Conservation (phyloP, 2,797 vertebrate genomes). For the Schizothorax lantsangensis region DNA sequence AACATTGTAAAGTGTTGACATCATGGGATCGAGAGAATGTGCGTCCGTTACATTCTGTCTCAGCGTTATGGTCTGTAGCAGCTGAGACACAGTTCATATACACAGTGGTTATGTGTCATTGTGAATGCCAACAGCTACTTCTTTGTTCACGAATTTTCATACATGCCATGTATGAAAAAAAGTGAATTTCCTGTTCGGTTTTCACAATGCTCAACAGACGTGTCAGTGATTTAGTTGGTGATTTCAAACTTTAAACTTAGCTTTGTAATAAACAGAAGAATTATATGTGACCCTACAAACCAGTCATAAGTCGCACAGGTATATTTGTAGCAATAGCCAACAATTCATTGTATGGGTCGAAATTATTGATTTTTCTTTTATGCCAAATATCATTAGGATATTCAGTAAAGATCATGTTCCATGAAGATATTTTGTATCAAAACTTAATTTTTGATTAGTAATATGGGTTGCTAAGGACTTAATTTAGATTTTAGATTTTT, state of each 20-base stretch:
- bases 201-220: background rate
- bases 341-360: background rate
- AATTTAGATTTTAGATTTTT: no score
- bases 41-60: slow-evolving; percentile 15
- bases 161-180: background rate
- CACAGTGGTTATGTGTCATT: background rate
- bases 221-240: background rate
- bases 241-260: background rate
- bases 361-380: background rate
- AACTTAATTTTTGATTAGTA: no score
- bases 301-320: no score
- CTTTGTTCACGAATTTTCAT: background rate
- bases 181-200: background rate
- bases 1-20: slow-evolving; percentile 37
- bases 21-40: slow-evolving; percentile 43
- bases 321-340: background rate
- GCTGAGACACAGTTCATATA: background rate
- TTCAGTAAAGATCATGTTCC: no score
- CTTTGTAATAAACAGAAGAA: background rate
- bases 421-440: no score
- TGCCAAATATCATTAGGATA: background rate
- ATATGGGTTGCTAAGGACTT: no score
- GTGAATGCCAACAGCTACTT: background rate
- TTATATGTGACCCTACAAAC: background rate
- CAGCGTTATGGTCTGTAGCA: background rate